Conservation (phyloP, 2,797 vertebrate genomes). For the Scolopax rusticola region DNA sequence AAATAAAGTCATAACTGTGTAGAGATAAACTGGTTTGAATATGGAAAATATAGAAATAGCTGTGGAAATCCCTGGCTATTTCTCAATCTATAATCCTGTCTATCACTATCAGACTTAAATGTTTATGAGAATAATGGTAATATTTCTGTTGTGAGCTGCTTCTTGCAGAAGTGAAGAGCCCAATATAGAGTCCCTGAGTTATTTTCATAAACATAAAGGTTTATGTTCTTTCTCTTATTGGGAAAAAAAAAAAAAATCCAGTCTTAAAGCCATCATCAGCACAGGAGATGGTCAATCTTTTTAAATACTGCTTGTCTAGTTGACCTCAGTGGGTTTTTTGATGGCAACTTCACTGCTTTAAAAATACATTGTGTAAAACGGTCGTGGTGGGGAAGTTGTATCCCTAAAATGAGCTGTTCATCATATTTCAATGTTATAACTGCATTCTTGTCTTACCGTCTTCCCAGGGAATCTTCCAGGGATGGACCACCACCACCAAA, state of each 20-base stretch:
- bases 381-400: not conserved
- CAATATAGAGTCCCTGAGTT: not conserved
- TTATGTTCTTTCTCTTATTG: not conserved
- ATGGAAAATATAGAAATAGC: not conserved
- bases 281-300: not conserved
- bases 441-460: not conserved
- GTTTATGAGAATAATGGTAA: not conserved
- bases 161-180: not conserved
- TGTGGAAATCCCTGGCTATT: not conserved
- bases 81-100: not conserved
- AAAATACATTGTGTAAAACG: not conserved
- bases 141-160: not conserved
- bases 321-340: not conserved
- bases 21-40: not conserved
- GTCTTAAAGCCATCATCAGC: not conserved
- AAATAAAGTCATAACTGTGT: not conserved
- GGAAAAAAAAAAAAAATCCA: not conserved
- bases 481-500: not conserved
- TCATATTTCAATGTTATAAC: not conserved
- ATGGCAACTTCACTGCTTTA: not conserved
- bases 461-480: not conserved
- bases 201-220: not conserved
- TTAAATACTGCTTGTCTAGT: not conserved
- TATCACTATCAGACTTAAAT: not conserved
- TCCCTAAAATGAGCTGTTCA: not conserved